These are phyloP conservation scores for Chelon auratus DNA, from an alignment of 2,797 vertebrate species.

Conservation along the genomic window DNA sequence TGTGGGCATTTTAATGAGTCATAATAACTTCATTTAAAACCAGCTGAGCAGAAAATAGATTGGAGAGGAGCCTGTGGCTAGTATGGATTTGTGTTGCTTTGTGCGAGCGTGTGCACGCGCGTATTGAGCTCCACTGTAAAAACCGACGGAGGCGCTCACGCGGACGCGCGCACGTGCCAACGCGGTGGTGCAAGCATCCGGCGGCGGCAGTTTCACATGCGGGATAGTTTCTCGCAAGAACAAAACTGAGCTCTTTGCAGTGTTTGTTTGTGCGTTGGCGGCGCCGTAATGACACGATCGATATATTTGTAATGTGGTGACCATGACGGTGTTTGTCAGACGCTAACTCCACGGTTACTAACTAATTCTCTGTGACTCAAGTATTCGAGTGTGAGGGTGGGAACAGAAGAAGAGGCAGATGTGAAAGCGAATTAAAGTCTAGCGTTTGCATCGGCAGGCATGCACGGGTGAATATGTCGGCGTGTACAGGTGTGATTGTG, in stretches of 20 bases:
- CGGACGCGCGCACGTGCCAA: conserved; percentile 1
- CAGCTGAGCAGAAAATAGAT: conserved; percentile 99
- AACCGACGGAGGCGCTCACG: conserved; percentile 4
- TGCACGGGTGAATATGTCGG: no score
- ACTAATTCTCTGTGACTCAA: not conserved
- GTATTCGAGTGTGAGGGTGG: not conserved
- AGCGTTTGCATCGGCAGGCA: no score
- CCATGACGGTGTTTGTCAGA: conserved; percentile 11
- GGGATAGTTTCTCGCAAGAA: conserved; percentile 36
- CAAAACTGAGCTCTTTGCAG: conserved; percentile 30
- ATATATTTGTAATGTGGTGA: conserved; percentile 23
- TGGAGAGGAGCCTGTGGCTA: conserved; percentile 98
- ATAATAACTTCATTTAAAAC: conserved; percentile 99
- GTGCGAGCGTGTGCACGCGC: conserved; percentile 76
- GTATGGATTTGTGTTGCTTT: conserved; percentile 92
- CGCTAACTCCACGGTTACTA: not conserved
- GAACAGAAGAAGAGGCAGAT: not conserved
- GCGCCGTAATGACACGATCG: conserved; percentile 30
- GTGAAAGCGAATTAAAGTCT: not conserved
- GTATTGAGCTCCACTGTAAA: conserved; percentile 51
- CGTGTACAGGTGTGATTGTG: no score
- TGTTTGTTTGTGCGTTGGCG: conserved; percentile 33
- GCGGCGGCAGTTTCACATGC: conserved; percentile 42
- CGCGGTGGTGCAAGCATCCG: conserved; percentile 7
- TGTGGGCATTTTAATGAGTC: conserved; percentile 99